Percentiles rank a stretch among this genome's conserved stretches.
Conservation (phyloP, 2,888 invertebrate genomes). For the Geophilus truncorum region DNA sequence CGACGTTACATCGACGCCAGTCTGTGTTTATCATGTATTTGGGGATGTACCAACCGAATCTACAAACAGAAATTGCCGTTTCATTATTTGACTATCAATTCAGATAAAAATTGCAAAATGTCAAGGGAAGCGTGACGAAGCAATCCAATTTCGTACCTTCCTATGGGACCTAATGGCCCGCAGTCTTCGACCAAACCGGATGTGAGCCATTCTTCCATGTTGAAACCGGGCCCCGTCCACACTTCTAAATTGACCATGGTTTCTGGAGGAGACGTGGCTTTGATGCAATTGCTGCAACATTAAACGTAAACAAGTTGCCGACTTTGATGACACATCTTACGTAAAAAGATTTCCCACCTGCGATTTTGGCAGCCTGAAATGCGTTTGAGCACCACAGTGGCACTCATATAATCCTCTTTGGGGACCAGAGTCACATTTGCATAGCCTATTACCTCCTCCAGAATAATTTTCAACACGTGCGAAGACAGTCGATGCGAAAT, state of each 20-base stretch:
- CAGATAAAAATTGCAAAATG: background rate
- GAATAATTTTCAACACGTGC: conserved; percentile 47
- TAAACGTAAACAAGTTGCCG: background rate
- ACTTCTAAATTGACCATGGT: conserved; percentile 63
- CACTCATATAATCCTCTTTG: conserved; percentile 43
- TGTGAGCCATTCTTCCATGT: conserved; percentile 50
- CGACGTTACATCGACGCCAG: conserved; percentile 40
- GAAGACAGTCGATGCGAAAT: conserved; percentile 48
- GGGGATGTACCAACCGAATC: conserved; percentile 50
- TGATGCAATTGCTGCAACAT: conserved; percentile 9
- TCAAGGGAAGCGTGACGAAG: background rate
- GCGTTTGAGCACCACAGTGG: conserved; percentile 44
- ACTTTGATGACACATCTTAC: background rate
- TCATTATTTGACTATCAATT: background rate
- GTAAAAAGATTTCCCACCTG: conserved; percentile 33
- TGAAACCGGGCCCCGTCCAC: conserved; percentile 62
- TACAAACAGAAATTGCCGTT: conserved; percentile 37
- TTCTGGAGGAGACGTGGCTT: conserved; percentile 41
- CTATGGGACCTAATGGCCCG: conserved; percentile 49
- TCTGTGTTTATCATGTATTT: conserved; percentile 43
- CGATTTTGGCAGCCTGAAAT: conserved; percentile 44
- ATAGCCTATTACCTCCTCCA: conserved; percentile 49
- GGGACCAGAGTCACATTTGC: conserved; percentile 44
- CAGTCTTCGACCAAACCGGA: conserved; percentile 45
- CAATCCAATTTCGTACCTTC: conserved; percentile 44